Evolutionary conservation across 1,140 invertebrate genomes (phyloP).

Genomic region (Acarapis woodi): DNA sequence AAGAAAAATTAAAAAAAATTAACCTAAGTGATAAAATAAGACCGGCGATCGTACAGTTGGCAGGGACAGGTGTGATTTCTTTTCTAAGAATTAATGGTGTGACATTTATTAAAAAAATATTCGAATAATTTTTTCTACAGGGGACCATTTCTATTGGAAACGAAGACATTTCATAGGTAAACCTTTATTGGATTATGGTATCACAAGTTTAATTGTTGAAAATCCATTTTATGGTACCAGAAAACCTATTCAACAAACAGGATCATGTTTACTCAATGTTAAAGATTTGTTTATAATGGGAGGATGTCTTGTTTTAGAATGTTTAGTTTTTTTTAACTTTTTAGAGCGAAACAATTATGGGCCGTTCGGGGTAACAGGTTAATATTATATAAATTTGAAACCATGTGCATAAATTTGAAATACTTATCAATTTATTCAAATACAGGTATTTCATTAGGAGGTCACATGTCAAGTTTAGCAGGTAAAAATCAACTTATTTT

Average conservation of each 20-base stretch:
- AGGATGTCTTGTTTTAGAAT: conserved; percentile 75
- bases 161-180: conserved; percentile 60
- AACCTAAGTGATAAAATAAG: conserved; percentile 64
- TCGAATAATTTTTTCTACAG: neutral
- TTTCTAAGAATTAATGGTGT: neutral
- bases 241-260: conserved; percentile 22
- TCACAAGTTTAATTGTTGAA: conserved; percentile 76
- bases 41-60: conserved; percentile 75
- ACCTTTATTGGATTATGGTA: conserved; percentile 57
- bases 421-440: no score
- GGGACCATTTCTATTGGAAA: conserved; percentile 58
- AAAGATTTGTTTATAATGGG: conserved; percentile 99
- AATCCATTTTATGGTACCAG: conserved; percentile 50
- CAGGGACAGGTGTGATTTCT: conserved; percentile 50
- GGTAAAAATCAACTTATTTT: conserved; percentile 1
- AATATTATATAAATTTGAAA: no score
- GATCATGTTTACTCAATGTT: conserved; percentile 75
- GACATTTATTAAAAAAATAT: neutral
- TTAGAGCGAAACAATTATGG: conserved; percentile 52
- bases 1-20: conserved; percentile 32
- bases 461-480: conserved; percentile 34
- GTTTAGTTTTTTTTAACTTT: conserved; percentile 70
- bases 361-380: conserved; percentile 63
- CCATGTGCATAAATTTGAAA: no score
- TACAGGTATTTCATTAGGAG: conserved; percentile 99